Percentiles rank a stretch among this genome's conserved stretches.
Evolutionary conservation across 1,140 invertebrate species (phyloP).

Genomic region (Leptopilina boulardi): DNA sequence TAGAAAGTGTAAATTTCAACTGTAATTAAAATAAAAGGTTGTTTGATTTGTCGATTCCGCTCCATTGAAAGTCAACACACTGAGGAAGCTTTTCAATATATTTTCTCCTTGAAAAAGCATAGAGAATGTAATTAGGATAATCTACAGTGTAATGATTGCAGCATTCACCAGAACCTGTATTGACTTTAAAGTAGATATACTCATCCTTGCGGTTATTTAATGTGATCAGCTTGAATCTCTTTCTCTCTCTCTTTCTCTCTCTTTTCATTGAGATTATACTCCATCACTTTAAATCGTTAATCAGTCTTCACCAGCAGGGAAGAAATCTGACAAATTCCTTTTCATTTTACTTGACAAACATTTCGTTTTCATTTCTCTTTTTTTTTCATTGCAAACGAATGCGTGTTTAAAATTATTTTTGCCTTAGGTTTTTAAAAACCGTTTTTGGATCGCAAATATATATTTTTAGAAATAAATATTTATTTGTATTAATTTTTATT

Average conservation of each 20-base stretch:
- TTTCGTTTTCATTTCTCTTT: background rate
- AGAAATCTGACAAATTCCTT: background rate
- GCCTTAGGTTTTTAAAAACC: no score
- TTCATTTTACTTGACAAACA: background rate
- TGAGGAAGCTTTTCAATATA: constrained; percentile 23
- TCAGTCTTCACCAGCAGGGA: background rate
- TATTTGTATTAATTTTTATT: no score
- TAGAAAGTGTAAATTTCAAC: background rate
- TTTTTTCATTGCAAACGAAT: no score
- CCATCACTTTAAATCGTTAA: constrained; percentile 15
- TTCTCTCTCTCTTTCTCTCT: no score
- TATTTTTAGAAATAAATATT: no score
- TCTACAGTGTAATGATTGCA: constrained; percentile 24
- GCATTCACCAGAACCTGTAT: background rate
- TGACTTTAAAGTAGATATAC: constrained; percentile 18
- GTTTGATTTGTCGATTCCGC: background rate
- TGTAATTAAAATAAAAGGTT: background rate
- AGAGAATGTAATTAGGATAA: constrained; percentile 27
- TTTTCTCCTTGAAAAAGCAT: constrained; percentile 13
- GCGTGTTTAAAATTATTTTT: no score
- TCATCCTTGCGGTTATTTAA: background rate
- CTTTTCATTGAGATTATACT: background rate
- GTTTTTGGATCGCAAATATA: no score
- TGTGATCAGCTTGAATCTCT: constrained; percentile 15
- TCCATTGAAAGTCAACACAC: background rate